Evolutionary conservation across 2,113 vertebrate genomes (phyloP), one percentile per base, ranked within the genome.

Genomic region (Anolis sagrei): DNA sequence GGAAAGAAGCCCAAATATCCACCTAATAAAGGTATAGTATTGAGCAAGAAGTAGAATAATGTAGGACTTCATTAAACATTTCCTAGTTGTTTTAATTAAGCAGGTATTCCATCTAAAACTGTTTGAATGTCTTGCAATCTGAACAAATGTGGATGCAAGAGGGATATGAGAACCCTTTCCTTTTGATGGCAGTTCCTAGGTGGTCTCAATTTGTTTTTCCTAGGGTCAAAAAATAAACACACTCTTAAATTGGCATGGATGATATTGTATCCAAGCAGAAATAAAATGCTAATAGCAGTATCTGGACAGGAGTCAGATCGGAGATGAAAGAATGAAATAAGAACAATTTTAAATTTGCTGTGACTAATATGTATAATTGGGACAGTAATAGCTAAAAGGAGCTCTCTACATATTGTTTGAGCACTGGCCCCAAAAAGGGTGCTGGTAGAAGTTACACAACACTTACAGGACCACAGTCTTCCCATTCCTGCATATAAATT

Each of bases 1-100:
- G 99, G 99, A 44, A 99, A 99, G 90, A 99, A 99, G 91, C 99
- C 99, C 0, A 99, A 99, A 88, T 99, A 99, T 77, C 99, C 99
- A 54, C 98, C 99, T 29, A 99, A 99, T 94, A 99, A 99, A 99
- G 99, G 99, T 99, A 95, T 18, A 16, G 76, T 85, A 48, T 21
- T 39, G 88, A 94, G 89, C 70, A 9, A 0, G 0, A 0, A 18
- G 1, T 0, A 0, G 19, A 21, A 1, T 0, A 76, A 36, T 64
- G 62, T 62, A 75, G 6, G 1, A 7, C 18, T 44, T 34, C 9
- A 13, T 3, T 27, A 66, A 66, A 66, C 23, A 66, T 32, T 84
- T 64, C 61, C 61, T 66, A 32, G 32, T 19, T 29, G 61, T 44
- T 84, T 27, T 36, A 54, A 14, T 51, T 16, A 21, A 78, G 78